Conservation (phyloP, 2,888 invertebrate genomes). For the Mylabris sibirica region DNA sequence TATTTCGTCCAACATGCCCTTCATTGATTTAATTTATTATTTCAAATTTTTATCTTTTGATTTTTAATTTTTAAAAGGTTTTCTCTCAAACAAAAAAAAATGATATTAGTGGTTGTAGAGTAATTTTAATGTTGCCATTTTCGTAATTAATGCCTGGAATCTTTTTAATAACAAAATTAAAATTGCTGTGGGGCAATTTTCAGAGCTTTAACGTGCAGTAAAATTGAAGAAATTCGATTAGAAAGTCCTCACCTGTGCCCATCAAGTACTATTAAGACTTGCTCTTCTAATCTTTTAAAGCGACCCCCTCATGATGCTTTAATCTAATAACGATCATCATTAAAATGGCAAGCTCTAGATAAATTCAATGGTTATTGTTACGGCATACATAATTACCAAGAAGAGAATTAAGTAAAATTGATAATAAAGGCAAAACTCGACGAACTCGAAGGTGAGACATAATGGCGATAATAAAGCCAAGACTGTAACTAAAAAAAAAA, state of each 20-base stretch:
- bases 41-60: neutral
- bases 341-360: conserved; percentile 51
- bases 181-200: neutral
- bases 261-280: conserved; percentile 47
- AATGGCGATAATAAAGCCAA: conserved; percentile 52
- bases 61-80: neutral
- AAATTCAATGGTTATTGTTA: conserved; percentile 56
- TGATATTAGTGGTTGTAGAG: neutral
- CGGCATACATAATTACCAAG: conserved; percentile 50
- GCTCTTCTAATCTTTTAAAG: conserved; percentile 52
- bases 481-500: conserved; percentile 6
- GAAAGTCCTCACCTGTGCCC: conserved; percentile 50
- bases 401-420: conserved; percentile 52
- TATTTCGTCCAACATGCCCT: neutral
- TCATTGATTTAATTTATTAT: conserved; percentile 11
- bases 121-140: neutral
- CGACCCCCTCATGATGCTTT: conserved; percentile 49
- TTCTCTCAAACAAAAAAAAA: neutral
- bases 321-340: conserved; percentile 56
- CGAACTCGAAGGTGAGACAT: conserved; percentile 47
- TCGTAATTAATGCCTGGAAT: neutral
- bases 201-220: conserved; percentile 48
- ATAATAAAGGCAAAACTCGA: conserved; percentile 48
- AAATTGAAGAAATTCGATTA: conserved; percentile 54
- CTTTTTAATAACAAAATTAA: conserved; percentile 4